Percentiles rank a stretch among this genome's conserved stretches.
Evolutionary conservation across 2,888 invertebrate genomes (phyloP).

Genomic region (Cremastinae sp.): DNA sequence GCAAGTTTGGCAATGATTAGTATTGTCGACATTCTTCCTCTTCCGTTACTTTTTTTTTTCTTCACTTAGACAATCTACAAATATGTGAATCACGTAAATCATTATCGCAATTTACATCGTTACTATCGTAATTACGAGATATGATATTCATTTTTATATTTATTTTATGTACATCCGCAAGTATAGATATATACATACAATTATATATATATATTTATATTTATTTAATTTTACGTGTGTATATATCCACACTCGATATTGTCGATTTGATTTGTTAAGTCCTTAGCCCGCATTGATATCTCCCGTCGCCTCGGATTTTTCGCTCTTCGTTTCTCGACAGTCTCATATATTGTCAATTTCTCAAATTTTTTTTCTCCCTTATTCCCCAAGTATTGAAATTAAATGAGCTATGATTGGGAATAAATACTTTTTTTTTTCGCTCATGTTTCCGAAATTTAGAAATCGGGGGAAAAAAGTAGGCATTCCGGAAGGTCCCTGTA

Average conservation of each 20-base stretch:
- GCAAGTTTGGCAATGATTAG: slow-evolving; percentile 71
- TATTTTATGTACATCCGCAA: slow-evolving; percentile 30
- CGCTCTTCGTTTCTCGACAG: neutral
- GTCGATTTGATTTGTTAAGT: slow-evolving; percentile 58
- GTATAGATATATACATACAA: slow-evolving; percentile 53
- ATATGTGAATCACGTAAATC: slow-evolving; percentile 57
- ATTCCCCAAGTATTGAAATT: no score
- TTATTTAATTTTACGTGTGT: slow-evolving; percentile 46
- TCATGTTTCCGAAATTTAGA: neutral
- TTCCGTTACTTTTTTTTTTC: slow-evolving; percentile 46
- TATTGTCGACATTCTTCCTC: slow-evolving; percentile 72
- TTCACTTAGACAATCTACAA: slow-evolving; percentile 45
- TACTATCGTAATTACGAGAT: slow-evolving; percentile 44
- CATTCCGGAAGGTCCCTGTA: slow-evolving; percentile 52
- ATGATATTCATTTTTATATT: slow-evolving; percentile 55
- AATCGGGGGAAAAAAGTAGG: slow-evolving; percentile 12
- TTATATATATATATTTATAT: slow-evolving; percentile 37
- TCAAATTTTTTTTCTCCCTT: no score
- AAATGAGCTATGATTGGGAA: no score
- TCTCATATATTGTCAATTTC: slow-evolving; percentile 8
- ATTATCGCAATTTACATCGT: slow-evolving; percentile 64
- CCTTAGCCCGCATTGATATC: slow-evolving; percentile 54
- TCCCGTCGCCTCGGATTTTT: slow-evolving; percentile 30
- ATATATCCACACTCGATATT: slow-evolving; percentile 58
- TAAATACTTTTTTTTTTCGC: slow-evolving; percentile 28